Evolutionary conservation across 2,888 invertebrate genomes (phyloP), one percentile per base, ranked within the genome.

Genomic region (Drosophila neotestacea): DNA sequence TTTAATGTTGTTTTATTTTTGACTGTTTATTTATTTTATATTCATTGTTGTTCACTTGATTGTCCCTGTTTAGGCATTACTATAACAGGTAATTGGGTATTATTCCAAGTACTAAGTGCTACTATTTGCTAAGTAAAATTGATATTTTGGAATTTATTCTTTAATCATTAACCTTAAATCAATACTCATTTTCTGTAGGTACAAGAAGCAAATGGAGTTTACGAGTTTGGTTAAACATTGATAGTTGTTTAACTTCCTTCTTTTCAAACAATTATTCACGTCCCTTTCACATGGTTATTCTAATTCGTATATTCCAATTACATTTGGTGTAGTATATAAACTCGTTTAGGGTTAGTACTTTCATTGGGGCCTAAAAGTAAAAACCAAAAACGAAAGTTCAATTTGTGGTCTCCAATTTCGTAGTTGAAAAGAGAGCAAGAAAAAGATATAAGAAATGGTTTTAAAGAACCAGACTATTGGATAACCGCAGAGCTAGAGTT

Each of bases 351-450:
- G 44, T 39, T 50, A 6, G 78, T 82, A 82, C 82, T 86, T 82
- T 86, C 86, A 38, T 66, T 73, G 28, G 42, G 9, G 22, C 10
- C 68, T 60, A 86, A 88, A 88, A 83, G 85, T 88, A 88, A 88
- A 82, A 83, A 67, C 58, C 76, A 85, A 71, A 86, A 88, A 86
- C 87, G 89, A 83, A 83, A 83, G 89, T 83, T 77, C 56, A 70
- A 65, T 68, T 88, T 82, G 80, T 67, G 88, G 70, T 54, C 41
- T 36, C 4, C 32, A 34, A 47, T 60, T 30, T 27, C 9, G 10
- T 39, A 34, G 36, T 11, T 11, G 42, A 36, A 61, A 46, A 47
- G 22, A 38, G 64, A 32, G 38, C 32, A 9, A 70, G 32, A 27
- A 10, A 42, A 28, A 44, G 42, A 52, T n/a, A 46, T 42, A 54